Conservation (phyloP, 2,797 vertebrate species). For the Phataginus tetradactyla region DNA sequence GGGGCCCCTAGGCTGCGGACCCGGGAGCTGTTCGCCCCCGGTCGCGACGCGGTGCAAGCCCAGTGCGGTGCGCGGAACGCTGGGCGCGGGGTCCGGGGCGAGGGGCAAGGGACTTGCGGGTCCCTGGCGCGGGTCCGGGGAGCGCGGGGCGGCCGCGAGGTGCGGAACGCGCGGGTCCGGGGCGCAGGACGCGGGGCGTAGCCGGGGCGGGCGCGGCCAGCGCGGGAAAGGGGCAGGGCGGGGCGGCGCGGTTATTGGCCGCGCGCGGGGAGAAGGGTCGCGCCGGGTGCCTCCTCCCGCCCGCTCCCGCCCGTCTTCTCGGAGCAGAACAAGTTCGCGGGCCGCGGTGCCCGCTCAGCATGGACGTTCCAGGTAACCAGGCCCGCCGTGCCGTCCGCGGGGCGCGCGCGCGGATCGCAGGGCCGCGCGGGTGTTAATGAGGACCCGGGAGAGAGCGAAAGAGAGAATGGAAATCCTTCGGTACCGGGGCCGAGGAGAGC, state of each 20-base stretch:
- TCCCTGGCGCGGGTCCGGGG: background rate
- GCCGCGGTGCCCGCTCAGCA: slow-evolving; percentile 83
- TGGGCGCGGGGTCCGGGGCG: background rate
- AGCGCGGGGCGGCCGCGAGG: background rate
- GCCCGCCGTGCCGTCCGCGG: background rate
- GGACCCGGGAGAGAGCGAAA: background rate
- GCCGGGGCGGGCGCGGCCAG: background rate
- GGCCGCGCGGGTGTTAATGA: background rate
- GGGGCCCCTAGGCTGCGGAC: background rate
- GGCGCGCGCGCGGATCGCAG: background rate
- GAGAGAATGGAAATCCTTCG: no score
- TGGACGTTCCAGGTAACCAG: slow-evolving; percentile 93
- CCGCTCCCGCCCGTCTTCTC: slow-evolving; percentile 88
- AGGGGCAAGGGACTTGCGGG: background rate
- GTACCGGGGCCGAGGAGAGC: background rate
- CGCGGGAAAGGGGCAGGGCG: slow-evolving; percentile 48
- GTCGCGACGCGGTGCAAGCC: background rate
- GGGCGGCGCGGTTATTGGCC: slow-evolving; percentile 86
- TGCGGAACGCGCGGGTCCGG: background rate
- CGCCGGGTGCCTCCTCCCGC: slow-evolving; percentile 86
- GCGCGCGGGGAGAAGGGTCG: slow-evolving; percentile 92
- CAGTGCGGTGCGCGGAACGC: no score
- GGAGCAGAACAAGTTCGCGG: slow-evolving; percentile 87
- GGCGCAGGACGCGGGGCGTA: slow-evolving; percentile 5
- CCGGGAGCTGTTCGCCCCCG: background rate